Percentiles rank a stretch among this genome's conserved stretches.
These are phyloP conservation scores for Sapayoa aenigma DNA, from an alignment of 2,113 vertebrate genomes.

Conservation along the genomic window DNA sequence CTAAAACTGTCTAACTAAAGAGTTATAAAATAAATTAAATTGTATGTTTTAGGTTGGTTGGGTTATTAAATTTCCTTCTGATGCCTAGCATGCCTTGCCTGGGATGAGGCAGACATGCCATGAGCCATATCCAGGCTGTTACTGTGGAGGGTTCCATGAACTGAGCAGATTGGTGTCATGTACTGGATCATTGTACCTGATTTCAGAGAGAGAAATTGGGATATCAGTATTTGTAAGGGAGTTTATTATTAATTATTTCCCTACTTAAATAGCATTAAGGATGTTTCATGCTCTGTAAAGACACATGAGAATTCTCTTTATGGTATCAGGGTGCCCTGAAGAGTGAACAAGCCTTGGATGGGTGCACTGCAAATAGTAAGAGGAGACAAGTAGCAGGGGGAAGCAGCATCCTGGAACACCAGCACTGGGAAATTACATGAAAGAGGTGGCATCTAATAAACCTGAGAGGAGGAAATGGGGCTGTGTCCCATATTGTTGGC, in stretches of 20 bases:
- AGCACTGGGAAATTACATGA: neutral
- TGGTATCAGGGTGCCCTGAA: too few species aligned
- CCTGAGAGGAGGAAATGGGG: neutral
- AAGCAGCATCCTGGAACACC: neutral
- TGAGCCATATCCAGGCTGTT: neutral
- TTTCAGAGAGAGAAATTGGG: neutral
- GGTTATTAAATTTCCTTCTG: neutral
- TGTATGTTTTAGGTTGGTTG: neutral
- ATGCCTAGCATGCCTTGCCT: neutral
- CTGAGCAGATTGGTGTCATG: neutral
- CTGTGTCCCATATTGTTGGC: rapidly evolving
- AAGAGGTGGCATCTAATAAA: neutral
- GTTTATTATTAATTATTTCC: neutral
- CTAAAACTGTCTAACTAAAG: neutral
- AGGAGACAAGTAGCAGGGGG: neutral
- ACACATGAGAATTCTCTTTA: too few species aligned
- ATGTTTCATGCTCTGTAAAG: neutral
- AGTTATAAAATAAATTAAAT: neutral
- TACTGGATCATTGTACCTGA: rapidly evolving
- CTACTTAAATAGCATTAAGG: neutral
- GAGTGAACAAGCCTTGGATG: neutral
- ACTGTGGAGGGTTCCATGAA: neutral
- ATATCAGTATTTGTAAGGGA: neutral
- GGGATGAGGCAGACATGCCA: neutral
- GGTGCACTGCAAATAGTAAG: neutral